Base-by-base conservation (phyloP, 2,113 vertebrate genomes). In the Melanerpes aurifrons region DNA sequence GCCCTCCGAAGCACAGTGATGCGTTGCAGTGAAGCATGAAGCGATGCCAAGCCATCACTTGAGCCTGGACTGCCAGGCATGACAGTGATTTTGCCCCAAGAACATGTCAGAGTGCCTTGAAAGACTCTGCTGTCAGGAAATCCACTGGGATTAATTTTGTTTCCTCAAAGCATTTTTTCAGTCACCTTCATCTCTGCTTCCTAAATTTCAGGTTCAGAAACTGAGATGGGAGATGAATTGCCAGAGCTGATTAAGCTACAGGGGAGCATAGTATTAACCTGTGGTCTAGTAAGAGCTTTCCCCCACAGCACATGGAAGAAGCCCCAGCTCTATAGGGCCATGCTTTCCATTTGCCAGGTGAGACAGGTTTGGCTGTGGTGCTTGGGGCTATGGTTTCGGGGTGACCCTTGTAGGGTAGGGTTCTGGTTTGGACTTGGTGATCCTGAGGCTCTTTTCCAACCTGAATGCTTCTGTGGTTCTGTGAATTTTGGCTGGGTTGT, bases 91-190 rank as follows among this genome's bases (percentile, higher is more conserved):
- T 26, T 95, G 96, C 93, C 92, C 88, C 0, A 3, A 77, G 83
- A 94, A 58, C 90, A 64, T 85, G 59, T 96, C 94, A 93, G 54
- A 80, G 29, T 28, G 66, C 88, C 69, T 91, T 64, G 43, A 86
- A 87, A 87, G 56, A 43, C 73, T 86, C 58, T 90, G 48, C 64
- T 78, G 88, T 93, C 95, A 95, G 86, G 80, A 92, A 92, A 81
- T 94, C 88, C 76, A 75, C 76, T 88, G 92, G 70, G 73, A 81
- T 88, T 95, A 89, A 76, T 95, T 95, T 90, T 6, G 28, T 88
- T 86, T 90, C 67, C 70, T 84, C 32, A 10, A 26, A 84, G 69
- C 16, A 0, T 40, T 15, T 29, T 95, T 76, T 82, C 35, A 20
- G 45, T 76, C 59, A 35, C 53, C 50, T 86, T 58, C 0, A 0